A percentile compares a stretch with the other conserved stretches of the same genome.
phyloP scores from a whole-genome alignment of 2,113 vertebrate species.

The Hiodon alosoides region DNA sequence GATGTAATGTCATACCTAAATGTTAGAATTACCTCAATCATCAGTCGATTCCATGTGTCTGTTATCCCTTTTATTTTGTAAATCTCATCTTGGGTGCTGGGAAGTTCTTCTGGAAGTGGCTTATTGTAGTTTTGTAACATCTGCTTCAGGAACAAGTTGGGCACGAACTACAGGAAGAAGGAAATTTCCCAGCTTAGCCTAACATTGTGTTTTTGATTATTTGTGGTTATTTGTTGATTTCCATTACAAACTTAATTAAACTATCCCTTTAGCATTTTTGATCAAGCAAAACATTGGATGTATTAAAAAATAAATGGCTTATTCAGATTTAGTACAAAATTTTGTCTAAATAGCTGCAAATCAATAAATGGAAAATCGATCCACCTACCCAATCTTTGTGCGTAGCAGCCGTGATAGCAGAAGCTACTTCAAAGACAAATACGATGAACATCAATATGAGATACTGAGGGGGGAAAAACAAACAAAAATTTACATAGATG shows the following conservation, averaged over 20 bases:
- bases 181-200: neutral
- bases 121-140: slow-evolving; percentile 24
- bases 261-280: neutral
- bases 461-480: slow-evolving; percentile 14
- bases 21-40: slow-evolving; percentile 16
- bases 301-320: neutral
- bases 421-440: slow-evolving; percentile 28
- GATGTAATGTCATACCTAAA: neutral
- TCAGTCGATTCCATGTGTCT: slow-evolving; percentile 23
- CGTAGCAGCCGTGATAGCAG: slow-evolving; percentile 26
- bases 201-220: too few relatives aligned
- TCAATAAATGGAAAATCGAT: neutral
- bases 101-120: slow-evolving; percentile 2
- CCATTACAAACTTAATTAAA: too few relatives aligned
- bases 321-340: neutral
- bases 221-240: too few relatives aligned
- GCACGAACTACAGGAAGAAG: slow-evolving; percentile 20
- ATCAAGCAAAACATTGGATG: neutral
- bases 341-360: too few relatives aligned
- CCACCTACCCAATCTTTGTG: slow-evolving; percentile 28
- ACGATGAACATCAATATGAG: slow-evolving; percentile 24
- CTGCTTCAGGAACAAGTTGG: slow-evolving; percentile 29
- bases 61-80: slow-evolving; percentile 17
- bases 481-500: neutral
- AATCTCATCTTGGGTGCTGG: slow-evolving; percentile 7